Percentiles rank a stretch among this genome's conserved stretches.
Evolutionary conservation across 1,140 invertebrate genomes (phyloP).

Genomic region (Polypedilum vanderplanki): DNA sequence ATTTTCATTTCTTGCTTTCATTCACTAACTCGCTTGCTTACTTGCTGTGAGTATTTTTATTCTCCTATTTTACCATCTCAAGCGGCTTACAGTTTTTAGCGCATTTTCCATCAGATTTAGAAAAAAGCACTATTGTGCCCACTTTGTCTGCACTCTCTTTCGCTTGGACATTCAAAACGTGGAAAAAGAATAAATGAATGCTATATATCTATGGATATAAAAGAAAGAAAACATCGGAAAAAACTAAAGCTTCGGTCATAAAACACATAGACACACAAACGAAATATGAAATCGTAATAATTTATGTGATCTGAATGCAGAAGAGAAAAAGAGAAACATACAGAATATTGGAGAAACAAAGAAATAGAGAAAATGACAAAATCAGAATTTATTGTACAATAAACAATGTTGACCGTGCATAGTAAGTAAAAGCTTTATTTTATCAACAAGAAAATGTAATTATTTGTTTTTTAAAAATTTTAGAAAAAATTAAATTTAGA

Average conservation of each 20-base stretch:
- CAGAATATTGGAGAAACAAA: background rate
- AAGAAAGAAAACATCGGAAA: no score
- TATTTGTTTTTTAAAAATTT: no score
- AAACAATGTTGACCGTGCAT: no score
- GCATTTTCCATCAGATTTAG: no score
- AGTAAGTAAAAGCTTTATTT: no score
- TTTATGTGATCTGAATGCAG: conserved; percentile 12
- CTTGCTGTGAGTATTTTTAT: background rate
- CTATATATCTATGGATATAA: background rate
- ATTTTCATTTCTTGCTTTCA: background rate
- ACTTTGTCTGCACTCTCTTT: no score
- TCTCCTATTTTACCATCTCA: background rate
- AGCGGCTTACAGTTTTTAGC: background rate
- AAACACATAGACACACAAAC: no score
- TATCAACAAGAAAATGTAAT: no score
- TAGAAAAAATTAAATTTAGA: no score
- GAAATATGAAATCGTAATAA: background rate
- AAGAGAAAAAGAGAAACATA: background rate
- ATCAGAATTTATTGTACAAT: no score
- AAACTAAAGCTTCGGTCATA: no score
- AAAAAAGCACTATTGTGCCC: no score
- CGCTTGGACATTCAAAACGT: background rate
- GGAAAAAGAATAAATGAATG: background rate
- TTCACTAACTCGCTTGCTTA: background rate
- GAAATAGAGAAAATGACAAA: background rate